These are phyloP conservation scores for Penaeus japonicus DNA, from an alignment of 1,140 invertebrate genomes.

Conservation along the genomic window DNA sequence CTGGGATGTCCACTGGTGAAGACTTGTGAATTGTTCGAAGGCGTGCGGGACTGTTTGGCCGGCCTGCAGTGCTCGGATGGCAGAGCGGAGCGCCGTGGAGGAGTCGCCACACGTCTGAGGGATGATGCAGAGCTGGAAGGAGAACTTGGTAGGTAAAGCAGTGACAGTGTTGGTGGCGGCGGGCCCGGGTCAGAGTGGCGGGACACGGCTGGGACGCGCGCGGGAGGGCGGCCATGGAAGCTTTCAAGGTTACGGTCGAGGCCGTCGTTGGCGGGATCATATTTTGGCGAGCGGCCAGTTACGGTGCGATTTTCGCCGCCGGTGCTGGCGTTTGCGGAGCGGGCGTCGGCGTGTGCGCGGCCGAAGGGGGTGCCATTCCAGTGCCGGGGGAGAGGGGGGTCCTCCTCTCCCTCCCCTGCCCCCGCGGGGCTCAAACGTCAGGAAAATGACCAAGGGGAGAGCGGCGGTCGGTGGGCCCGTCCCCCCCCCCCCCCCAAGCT, in stretches of 20 bases:
- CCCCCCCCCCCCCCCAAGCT: neutral
- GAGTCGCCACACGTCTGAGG: neutral
- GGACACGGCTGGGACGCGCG: neutral
- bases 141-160: conserved; percentile 18
- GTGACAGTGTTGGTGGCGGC: neutral
- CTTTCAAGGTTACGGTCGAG: conserved; percentile 37
- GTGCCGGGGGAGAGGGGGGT: neutral
- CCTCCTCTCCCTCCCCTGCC: neutral
- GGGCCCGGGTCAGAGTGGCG: neutral
- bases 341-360: neutral
- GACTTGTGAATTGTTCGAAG: conserved; percentile 13
- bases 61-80: conserved; percentile 10
- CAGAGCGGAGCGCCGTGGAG: neutral
- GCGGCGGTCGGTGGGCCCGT: neutral
- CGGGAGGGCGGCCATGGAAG: conserved; percentile 17
- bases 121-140: conserved; percentile 34
- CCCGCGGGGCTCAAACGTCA: neutral
- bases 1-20: conserved; percentile 31
- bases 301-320: neutral
- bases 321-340: neutral
- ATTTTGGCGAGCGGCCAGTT: conserved; percentile 7
- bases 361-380: neutral
- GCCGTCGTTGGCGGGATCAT: conserved; percentile 24
- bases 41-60: neutral
- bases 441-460: no score